Base-by-base conservation (phyloP, 2,888 invertebrate genomes). In the Anaspis maculata region DNA sequence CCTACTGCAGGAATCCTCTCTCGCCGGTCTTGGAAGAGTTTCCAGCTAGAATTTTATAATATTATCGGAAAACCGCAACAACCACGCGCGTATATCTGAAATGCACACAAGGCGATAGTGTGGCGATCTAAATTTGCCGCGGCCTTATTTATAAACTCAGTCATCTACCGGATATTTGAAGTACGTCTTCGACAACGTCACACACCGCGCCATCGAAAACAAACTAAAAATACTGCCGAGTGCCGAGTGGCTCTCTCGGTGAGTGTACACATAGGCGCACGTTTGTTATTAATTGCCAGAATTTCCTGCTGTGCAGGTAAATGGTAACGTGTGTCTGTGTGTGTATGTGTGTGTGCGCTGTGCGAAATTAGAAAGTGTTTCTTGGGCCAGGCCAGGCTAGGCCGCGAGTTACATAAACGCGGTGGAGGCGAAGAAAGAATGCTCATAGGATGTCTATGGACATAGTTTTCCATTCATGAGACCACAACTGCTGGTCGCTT, bases 191-290 rank as follows among this genome's bases (percentile, higher is more conserved):
- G 52, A 56, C 52, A 57, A 56, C 59, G 57, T 59, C 58, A 56
- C 49, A 51, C 48, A n/a, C n/a, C n/a, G n/a, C n/a, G n/a, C n/a
- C n/a, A 45, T 51, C 48, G 48, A 56, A 57, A 60, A 58, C 57
- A 59, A 55, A 55, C 57, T 60, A 59, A 59, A 60, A 60, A 60
- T 60, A 60, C n/a, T n/a, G n/a, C n/a, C n/a, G n/a, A n/a, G n/a
- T n/a, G n/a, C n/a, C n/a, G n/a, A n/a, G n/a, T n/a, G n/a, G n/a
- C n/a, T n/a, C n/a, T n/a, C n/a, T n/a, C n/a, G n/a, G n/a, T n/a
- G n/a, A n/a, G n/a, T n/a, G n/a, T n/a, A n/a, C n/a, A n/a, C n/a
- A n/a, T n/a, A n/a, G n/a, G n/a, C n/a, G n/a, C n/a, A n/a, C n/a
- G n/a, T n/a, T n/a, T n/a, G n/a, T n/a, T n/a, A n/a, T n/a, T n/a